Evolutionary conservation across 2,888 invertebrate species (phyloP), one percentile per base, ranked within the genome.

Genomic region (Schrankia costaestrigalis): DNA sequence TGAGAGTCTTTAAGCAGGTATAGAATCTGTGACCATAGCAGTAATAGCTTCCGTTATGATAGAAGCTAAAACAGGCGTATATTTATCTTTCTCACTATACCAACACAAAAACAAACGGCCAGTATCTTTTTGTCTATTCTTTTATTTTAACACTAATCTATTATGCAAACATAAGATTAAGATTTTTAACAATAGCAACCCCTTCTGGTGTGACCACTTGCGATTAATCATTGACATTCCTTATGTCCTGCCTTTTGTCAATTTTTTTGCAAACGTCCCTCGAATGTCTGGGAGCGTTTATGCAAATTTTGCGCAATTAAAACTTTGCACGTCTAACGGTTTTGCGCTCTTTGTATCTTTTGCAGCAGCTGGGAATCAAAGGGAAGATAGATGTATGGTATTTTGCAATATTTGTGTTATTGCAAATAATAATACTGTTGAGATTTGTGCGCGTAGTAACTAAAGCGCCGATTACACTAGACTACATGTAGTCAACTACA

Each of bases 221-320:
- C 56, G 58, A 79, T 78, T 71, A 67, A 79, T 79, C 79, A 74
- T 46, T 35, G 37, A 25, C 43, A 45, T 29, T 51, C 54, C 51
- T 58, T 57, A 36, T 58, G 56, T 59, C 53, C 55, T 54, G 51
- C 45, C 35, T 51, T 34, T 44, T 40, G 31, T 30, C n/a, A 10
- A 12, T 42, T 51, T 25, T 70, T 71, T 65, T 67, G 62, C 55
- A 22, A 54, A 52, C 58, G 57, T 66, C 69, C 57, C 52, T 45
- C 14, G 15, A 14, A 32, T 25, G 22, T 30, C 17, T n/a, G 25
- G 51, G 41, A 54, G 60, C 57, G 66, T 71, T 75, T 81, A 84
- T 84, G 83, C 82, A 82, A 84, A 84, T 83, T 72, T 57, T 50
- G 36, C n/a, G 78, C 82, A 81, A 83, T 82, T 82, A 82, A 72